Evolutionary conservation across 2,113 vertebrate species (phyloP).

Genomic region (Chaetorhynchus papuensis): DNA sequence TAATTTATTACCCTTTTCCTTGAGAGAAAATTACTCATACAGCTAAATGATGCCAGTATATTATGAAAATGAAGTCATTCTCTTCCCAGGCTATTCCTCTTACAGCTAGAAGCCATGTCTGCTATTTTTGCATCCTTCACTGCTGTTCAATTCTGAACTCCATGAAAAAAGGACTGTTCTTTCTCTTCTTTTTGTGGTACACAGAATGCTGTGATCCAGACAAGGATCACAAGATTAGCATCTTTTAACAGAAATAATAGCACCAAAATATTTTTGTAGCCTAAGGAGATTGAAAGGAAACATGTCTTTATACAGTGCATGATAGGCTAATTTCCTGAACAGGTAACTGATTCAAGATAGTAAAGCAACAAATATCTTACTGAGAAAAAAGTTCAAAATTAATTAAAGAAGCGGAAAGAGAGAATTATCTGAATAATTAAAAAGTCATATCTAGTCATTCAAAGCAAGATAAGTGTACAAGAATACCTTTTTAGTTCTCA

Average conservation of each 20-base stretch:
- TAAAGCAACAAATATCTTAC: neutral
- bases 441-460: neutral
- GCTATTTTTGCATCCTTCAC: neutral
- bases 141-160: neutral
- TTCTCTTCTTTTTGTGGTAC: neutral
- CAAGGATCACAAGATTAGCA: neutral
- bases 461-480: neutral
- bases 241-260: neutral
- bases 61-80: neutral
- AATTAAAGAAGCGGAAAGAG: neutral
- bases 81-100: neutral
- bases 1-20: conserved; percentile 14
- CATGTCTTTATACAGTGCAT: neutral
- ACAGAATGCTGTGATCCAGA: neutral
- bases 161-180: neutral
- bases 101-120: neutral
- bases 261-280: neutral
- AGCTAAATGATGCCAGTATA: neutral
- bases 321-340: neutral
- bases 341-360: neutral
- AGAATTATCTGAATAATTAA: neutral
- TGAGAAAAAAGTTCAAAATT: neutral
- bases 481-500: neutral
- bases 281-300: neutral
- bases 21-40: neutral